Evolutionary conservation across 2,113 vertebrate species (phyloP), one percentile per base, ranked within the genome.

Genomic region (Paradoxurus hermaphroditus): DNA sequence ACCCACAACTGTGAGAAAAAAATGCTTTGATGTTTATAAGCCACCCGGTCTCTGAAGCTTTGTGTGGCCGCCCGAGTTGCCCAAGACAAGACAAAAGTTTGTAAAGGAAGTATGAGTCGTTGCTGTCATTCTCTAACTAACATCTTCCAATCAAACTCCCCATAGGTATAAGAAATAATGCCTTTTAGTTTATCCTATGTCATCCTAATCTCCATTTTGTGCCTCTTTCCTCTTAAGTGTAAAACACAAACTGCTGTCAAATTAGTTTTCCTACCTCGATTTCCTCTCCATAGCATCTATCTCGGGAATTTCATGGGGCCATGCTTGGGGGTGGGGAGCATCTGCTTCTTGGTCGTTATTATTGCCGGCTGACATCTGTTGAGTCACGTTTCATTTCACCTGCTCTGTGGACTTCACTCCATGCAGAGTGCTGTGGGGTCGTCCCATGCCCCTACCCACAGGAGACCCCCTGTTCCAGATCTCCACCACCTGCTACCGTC

Each of bases 401-500:
- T 67, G 13, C 21, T 77, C 39, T 29, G 1, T 68, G 53, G 90
- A 79, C 15, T 53, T 36, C 27, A 25, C 19, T 11, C 27, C 11
- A 3, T 5, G 4, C 4, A 67, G 49, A 25, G 9, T 41, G 3
- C 21, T 90, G 2, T 31, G 2, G 34, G 36, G 25, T 7, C 7
- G 25, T 41, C 13, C 41, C 5, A 10, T 34, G n/a, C 31, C 67
- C 73, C 41, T 73, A 56, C 53, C 7, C 56, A 31, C 1, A 63
- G 25, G 0, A n/a, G 36, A 15, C 27, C 29, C 65, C n/a, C 12
- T 36, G 56, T 56, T 44, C 29, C 41, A 68, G 2, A 18, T 78
- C 21, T n/a, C 14, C 1, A 7, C 21, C 34, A 82, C 0, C 8
- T 75, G 36, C 21, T 13, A 4, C 19, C 1, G 46, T 12, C 10